phyloP scores from a whole-genome alignment of 2,113 vertebrate genomes.

The Cinclus mexicanus region DNA sequence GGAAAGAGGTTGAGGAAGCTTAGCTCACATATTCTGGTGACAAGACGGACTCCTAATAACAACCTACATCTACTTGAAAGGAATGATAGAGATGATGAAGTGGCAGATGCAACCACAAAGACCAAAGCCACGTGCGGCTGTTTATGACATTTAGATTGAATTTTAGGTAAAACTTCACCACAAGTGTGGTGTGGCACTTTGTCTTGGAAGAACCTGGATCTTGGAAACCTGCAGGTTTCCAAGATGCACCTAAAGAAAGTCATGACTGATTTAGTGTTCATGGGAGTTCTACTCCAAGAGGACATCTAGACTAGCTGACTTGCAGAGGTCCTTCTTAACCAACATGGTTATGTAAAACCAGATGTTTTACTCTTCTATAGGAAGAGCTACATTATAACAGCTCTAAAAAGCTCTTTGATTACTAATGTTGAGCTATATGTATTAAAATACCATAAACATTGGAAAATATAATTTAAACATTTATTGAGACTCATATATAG shows the following conservation, averaged over 20 bases:
- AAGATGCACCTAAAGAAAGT: background rate
- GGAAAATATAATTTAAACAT: background rate
- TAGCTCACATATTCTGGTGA: background rate
- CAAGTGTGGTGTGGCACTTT: rapidly evolving
- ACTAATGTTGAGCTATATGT: background rate
- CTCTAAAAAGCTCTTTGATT: background rate
- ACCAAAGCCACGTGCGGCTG: background rate
- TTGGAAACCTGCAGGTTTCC: background rate
- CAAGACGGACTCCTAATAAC: background rate
- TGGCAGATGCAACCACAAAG: background rate
- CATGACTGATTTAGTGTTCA: background rate
- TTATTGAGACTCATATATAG: background rate
- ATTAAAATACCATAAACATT: background rate
- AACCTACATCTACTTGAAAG: background rate
- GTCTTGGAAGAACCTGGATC: background rate
- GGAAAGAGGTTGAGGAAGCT: background rate
- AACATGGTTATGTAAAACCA: background rate
- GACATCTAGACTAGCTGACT: background rate
- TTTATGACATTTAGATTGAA: background rate
- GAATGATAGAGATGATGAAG: background rate
- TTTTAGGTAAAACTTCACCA: background rate
- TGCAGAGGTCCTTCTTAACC: background rate
- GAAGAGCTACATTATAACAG: background rate
- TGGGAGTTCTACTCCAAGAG: background rate
- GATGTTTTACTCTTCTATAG: background rate